Evolutionary conservation across 2,797 vertebrate species (phyloP).

Genomic region (Neomorphus geoffroyi): DNA sequence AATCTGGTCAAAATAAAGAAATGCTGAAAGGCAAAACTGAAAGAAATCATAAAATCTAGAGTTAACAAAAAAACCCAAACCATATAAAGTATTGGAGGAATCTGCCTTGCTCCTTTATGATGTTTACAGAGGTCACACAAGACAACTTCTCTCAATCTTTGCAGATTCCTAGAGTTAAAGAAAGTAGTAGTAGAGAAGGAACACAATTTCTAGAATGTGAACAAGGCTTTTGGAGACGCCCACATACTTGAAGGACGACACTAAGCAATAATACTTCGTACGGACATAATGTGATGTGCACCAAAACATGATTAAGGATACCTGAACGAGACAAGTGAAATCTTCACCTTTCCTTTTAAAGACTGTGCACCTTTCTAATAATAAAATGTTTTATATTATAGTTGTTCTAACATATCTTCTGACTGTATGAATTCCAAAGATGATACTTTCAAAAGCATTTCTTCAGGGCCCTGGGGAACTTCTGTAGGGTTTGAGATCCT

Average conservation of each 20-base stretch:
- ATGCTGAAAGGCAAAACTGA: accelerated
- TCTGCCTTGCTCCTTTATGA: neutral
- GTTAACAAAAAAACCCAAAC: accelerated
- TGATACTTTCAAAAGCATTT: neutral
- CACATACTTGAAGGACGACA: neutral
- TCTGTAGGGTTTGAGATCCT: neutral
- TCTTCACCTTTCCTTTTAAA: neutral
- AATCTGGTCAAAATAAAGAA: neutral
- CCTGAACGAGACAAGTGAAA: neutral
- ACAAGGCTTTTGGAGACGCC: neutral
- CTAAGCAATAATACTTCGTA: neutral
- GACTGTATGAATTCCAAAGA: neutral
- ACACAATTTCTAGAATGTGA: neutral
- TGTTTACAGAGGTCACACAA: neutral
- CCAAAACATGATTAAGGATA: neutral
- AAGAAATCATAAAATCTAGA: neutral
- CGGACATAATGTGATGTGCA: accelerated
- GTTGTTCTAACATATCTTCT: neutral
- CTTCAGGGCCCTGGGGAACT: neutral
- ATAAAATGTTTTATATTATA: neutral
- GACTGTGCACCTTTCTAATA: neutral
- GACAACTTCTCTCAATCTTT: neutral
- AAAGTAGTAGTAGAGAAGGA: neutral
- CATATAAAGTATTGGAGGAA: constrained; percentile 1
- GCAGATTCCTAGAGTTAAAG: neutral